phyloP scores from a whole-genome alignment of 2,888 invertebrate genomes.

The Girardia tigrina region DNA sequence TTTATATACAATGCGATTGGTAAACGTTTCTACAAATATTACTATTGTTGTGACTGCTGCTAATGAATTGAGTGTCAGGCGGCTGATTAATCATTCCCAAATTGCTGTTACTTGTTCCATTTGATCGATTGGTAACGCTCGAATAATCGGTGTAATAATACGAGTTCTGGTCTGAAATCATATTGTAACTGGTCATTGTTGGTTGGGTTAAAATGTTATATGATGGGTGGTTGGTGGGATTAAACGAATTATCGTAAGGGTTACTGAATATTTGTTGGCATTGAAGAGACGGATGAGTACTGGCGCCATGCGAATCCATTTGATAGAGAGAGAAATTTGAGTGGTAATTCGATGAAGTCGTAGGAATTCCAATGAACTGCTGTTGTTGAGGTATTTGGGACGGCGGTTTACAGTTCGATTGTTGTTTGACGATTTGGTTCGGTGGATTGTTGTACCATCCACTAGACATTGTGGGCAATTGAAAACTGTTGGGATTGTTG shows the following conservation, averaged over 20 bases:
- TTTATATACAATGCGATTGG: constrained; percentile 11
- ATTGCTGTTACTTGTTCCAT: neutral
- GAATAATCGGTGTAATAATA: constrained; percentile 1
- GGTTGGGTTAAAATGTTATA: neutral
- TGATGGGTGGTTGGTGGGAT: neutral
- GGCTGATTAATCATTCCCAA: neutral
- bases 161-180: neutral
- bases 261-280: constrained; percentile 15
- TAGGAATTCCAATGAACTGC: neutral
- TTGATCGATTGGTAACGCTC: neutral
- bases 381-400: neutral
- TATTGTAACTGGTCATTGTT: constrained; percentile 2
- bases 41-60: neutral
- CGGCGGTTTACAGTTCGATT: neutral
- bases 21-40: constrained; percentile 14
- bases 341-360: neutral
- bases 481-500: neutral
- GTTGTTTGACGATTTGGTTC: neutral
- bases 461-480: neutral
- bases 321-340: neutral
- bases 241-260: neutral
- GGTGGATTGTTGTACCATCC: constrained; percentile 13
- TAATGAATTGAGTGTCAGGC: neutral
- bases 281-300: neutral
- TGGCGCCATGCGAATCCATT: neutral